Evolutionary conservation across 2,113 vertebrate species (phyloP), one percentile per base, ranked within the genome.

Genomic region (Brachyistius frenatus): DNA sequence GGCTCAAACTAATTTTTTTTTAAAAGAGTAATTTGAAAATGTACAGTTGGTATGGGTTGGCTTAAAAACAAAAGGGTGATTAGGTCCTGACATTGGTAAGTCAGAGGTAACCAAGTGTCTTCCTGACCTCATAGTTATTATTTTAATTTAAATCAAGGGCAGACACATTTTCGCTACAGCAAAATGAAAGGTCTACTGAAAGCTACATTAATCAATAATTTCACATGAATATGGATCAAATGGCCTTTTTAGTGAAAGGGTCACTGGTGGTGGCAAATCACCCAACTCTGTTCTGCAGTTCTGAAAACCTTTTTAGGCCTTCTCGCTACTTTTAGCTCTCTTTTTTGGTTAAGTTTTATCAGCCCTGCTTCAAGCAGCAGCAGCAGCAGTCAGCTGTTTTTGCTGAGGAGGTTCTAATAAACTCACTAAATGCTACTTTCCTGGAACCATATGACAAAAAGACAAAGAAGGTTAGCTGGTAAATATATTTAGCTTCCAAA

Each of bases 401-500:
- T 36, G 13, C 15, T 13, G 39, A 16, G 39, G 56, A 57, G 37
- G 4, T 31, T 37, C 16, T 1, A 23, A 30, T 53, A 47, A 78
- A 64, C 13, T 9, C 41, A 55, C 50, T 39, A 35, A 64, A 63
- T 3, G 6, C 31, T 15, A 8, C 44, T 36, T 67, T 56, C 31
- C 41, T 3, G 23, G 66, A 56, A 46, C 7, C 41, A 32, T 63
- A 49, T 53, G 3, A 30, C 39, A 63, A 31, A 64, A 0, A 14
- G 9, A 39, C 14, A 58, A 44, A 44, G 41, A 3, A 11, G 13
- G 41, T 44, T 31, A 31, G 33, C n/a, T 50, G 14, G 39, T 57
- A 31, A 62, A 77, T 15, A 68, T 2, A 33, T 62, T 68, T 46
- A 62, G 36, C 73, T 33, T 47, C 33, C 50, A 6, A 52, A 39